These are phyloP conservation scores for Syndactyla subalaris DNA, from an alignment of 2,797 vertebrate species.

Conservation along the genomic window DNA sequence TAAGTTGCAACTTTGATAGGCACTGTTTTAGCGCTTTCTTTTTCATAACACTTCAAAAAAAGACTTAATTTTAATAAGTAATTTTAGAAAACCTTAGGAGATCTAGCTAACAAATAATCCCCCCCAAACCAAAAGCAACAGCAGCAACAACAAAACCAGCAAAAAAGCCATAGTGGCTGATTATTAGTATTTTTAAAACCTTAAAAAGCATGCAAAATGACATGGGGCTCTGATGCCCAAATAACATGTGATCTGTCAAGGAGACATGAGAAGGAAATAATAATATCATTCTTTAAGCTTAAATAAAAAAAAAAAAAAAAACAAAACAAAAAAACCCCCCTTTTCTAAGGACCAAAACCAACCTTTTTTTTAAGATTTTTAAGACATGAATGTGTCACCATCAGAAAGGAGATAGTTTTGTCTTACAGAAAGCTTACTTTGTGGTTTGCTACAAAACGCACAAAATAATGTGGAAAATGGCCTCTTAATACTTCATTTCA, in stretches of 20 bases:
- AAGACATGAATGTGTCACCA: background rate
- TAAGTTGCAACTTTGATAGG: background rate
- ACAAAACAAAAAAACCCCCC: too few relatives aligned
- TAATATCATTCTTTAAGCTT: background rate
- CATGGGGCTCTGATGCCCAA: background rate
- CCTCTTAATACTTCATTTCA: background rate
- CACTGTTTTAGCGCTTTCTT: background rate
- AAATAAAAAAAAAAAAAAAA: background rate
- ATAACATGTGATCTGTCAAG: background rate
- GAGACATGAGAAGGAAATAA: background rate
- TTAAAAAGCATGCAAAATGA: background rate
- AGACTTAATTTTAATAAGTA: background rate
- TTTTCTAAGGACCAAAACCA: background rate
- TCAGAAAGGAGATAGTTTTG: background rate
- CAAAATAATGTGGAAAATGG: background rate
- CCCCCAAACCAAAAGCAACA: background rate
- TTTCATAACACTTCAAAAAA: background rate
- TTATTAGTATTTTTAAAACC: background rate
- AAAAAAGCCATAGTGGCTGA: background rate
- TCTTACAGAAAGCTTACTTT: background rate
- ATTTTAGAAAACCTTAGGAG: background rate
- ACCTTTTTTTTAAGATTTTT: background rate
- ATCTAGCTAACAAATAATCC: background rate
- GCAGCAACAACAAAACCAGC: background rate
- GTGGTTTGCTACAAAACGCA: background rate